These are phyloP conservation scores for Panurus biarmicus DNA, from an alignment of 2,113 vertebrate genomes.

Conservation along the genomic window DNA sequence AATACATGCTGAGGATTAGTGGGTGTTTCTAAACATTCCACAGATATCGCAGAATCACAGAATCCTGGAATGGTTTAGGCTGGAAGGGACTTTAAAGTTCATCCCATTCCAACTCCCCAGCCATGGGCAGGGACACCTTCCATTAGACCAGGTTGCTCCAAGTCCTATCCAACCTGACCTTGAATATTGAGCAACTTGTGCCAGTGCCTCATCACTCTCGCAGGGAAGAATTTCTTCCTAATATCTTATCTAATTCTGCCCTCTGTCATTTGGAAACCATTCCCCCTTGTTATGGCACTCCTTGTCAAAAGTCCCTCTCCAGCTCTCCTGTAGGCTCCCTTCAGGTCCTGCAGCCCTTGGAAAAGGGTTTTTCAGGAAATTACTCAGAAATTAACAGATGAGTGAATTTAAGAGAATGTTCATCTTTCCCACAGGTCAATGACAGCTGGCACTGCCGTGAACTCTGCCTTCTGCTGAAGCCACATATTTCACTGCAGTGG, in stretches of 20 bases:
- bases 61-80: not conserved
- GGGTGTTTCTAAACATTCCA: not conserved
- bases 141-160: not conserved
- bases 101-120: not conserved
- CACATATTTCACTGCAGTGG: fast-evolving
- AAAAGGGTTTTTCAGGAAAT: not conserved
- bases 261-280: not conserved
- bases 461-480: not conserved
- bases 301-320: not conserved
- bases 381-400: not conserved
- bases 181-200: not conserved
- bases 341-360: not conserved
- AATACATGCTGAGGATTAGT: not conserved
- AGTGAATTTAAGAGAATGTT: not conserved
- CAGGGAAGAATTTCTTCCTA: not conserved
- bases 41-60: not conserved
- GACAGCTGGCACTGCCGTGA: not conserved
- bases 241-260: not conserved
- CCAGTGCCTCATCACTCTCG: not conserved
- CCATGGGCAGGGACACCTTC: not conserved
- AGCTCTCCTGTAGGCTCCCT: not conserved
- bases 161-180: not conserved
- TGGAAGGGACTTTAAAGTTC: not conserved
- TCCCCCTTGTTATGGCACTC: not conserved
- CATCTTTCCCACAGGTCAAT: not conserved